These are phyloP conservation scores for Pyrgilauda ruficollis DNA, from an alignment of 2,113 vertebrate genomes.

Conservation along the genomic window DNA sequence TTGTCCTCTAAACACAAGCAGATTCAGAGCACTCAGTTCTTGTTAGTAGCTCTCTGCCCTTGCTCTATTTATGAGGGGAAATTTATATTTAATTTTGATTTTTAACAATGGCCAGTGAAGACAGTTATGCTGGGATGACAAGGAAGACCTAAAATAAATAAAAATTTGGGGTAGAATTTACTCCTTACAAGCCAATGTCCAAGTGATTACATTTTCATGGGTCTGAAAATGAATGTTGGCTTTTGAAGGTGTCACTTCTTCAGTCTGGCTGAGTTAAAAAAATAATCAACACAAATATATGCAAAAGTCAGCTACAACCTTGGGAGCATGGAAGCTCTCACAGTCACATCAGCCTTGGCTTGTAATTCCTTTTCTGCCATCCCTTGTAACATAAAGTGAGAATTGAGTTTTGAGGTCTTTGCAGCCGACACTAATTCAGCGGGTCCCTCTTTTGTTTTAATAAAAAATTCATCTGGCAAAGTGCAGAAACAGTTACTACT, in stretches of 20 bases:
- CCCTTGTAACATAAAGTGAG: background rate
- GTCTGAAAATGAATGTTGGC: background rate
- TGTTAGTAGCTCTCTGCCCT: background rate
- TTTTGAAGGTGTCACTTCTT: background rate
- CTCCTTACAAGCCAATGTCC: background rate
- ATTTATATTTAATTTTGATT: background rate
- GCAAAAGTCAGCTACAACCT: background rate
- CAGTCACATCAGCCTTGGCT: accelerated
- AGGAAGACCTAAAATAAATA: background rate
- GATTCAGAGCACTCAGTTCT: background rate
- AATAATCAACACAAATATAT: background rate
- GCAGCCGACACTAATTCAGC: background rate
- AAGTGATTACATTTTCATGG: background rate
- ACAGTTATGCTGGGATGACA: background rate
- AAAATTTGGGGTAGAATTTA: background rate
- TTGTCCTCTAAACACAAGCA: background rate
- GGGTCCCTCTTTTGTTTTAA: background rate
- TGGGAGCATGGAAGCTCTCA: background rate
- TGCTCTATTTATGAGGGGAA: background rate
- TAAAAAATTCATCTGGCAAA: background rate
- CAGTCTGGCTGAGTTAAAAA: background rate
- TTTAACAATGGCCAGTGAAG: background rate
- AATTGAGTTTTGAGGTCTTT: background rate
- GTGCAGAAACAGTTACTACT: background rate
- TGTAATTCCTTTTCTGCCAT: background rate